These are phyloP conservation scores for Napeogenes sylphis DNA, from an alignment of 2,888 invertebrate genomes.

Conservation along the genomic window DNA sequence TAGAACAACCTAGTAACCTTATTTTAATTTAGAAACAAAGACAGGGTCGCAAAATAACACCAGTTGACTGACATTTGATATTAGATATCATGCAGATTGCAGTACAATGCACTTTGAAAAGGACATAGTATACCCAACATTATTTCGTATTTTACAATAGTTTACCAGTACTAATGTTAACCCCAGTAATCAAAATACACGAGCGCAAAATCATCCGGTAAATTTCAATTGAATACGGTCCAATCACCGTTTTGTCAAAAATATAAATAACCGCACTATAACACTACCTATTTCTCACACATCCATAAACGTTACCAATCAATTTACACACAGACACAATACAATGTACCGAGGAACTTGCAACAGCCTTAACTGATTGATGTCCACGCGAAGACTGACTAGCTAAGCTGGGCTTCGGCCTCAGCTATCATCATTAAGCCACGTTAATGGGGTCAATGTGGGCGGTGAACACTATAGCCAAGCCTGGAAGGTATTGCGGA, in stretches of 20 bases:
- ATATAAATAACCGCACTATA: slow-evolving; percentile 20
- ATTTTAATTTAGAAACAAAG: too few species aligned
- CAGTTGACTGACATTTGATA: too few species aligned
- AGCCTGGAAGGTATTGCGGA: slow-evolving; percentile 51
- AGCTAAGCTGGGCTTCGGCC: slow-evolving; percentile 38
- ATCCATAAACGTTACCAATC: slow-evolving; percentile 48
- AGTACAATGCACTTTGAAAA: too few species aligned
- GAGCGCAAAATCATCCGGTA: too few species aligned
- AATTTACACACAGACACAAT: slow-evolving; percentile 37
- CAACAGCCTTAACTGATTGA: slow-evolving; percentile 56
- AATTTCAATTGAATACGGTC: slow-evolving; percentile 9
- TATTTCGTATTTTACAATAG: too few species aligned
- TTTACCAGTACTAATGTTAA: too few species aligned
- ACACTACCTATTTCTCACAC: slow-evolving; percentile 57
- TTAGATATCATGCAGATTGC: too few species aligned
- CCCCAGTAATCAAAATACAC: too few species aligned
- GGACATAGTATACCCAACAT: too few species aligned
- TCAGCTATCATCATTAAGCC: not conserved
- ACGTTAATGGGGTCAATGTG: slow-evolving; percentile 45
- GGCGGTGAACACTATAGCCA: slow-evolving; percentile 51
- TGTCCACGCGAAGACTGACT: slow-evolving; percentile 66
- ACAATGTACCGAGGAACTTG: too few species aligned
- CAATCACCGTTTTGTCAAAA: not conserved
- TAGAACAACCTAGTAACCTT: too few species aligned
- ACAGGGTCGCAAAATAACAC: too few species aligned